These are phyloP conservation scores for Drosophila pectinifera DNA, from an alignment of 1,140 invertebrate genomes.

Conservation along the genomic window DNA sequence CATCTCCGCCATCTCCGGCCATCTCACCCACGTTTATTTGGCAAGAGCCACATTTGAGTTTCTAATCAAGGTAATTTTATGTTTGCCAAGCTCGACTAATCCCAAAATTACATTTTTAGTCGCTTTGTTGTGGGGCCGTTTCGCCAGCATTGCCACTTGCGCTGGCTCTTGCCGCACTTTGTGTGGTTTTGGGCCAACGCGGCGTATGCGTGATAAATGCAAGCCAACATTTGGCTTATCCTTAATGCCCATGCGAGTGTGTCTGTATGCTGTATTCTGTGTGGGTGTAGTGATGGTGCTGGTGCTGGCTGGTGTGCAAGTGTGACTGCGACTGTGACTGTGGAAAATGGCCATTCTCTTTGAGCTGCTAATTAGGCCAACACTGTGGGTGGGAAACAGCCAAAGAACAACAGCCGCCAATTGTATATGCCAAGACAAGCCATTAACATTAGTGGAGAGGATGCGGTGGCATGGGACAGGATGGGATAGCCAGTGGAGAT, in stretches of 20 bases:
- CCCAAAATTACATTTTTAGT: slow-evolving; percentile 82
- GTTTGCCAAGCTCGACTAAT: slow-evolving; percentile 75
- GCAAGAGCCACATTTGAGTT: slow-evolving; percentile 66
- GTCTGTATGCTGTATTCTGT: slow-evolving; percentile 1
- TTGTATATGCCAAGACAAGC: slow-evolving; percentile 68
- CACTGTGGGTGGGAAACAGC: slow-evolving; percentile 27
- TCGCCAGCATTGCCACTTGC: slow-evolving; percentile 23
- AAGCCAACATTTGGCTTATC: slow-evolving; percentile 56
- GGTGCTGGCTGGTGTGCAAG: slow-evolving; percentile 3
- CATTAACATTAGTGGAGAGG: slow-evolving; percentile 61
- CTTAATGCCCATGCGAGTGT: slow-evolving; percentile 36
- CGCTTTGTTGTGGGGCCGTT: slow-evolving; percentile 38
- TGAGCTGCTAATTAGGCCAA: slow-evolving; percentile 66
- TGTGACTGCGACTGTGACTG: slow-evolving; percentile 21
- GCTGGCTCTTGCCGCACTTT: slow-evolving; percentile 12
- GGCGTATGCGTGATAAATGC: slow-evolving; percentile 72
- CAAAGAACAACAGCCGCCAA: slow-evolving; percentile 56
- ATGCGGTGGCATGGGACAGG: background rate
- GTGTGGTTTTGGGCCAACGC: slow-evolving; percentile 48
- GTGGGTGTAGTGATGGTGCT: slow-evolving; percentile 1
- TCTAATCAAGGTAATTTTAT: slow-evolving; percentile 83
- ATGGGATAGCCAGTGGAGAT: background rate
- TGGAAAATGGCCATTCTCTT: slow-evolving; percentile 24
- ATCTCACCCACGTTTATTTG: slow-evolving; percentile 48
- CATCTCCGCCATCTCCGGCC: background rate